Conservation (phyloP, 2,797 vertebrate species). For the Pangasius larnaudii region DNA sequence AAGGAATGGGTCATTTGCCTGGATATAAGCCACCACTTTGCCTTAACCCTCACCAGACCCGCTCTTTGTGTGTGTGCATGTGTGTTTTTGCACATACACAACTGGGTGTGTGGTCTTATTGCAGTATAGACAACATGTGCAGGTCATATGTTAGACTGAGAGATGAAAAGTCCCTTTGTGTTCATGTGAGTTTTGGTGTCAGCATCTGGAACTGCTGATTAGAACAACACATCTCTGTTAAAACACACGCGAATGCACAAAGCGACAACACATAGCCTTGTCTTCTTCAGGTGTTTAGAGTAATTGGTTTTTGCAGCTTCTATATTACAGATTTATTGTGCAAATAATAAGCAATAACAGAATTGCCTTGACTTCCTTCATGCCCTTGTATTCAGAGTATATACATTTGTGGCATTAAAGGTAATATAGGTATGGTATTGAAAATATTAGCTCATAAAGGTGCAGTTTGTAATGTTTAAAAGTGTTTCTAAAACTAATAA, state of each 20-base stretch:
- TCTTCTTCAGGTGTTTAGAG: background rate
- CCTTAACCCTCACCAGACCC: background rate
- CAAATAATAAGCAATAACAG: background rate
- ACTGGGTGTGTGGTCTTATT: conserved; percentile 53
- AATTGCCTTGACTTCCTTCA: background rate
- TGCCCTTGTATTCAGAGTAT: background rate
- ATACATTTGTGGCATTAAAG: background rate
- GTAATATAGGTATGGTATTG: background rate
- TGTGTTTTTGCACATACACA: conserved; percentile 31
- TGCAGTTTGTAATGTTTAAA: background rate
- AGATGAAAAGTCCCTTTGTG: conserved; percentile 68
- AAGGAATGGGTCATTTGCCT: conserved; percentile 11
- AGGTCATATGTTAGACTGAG: conserved; percentile 63
- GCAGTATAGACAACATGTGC: conserved; percentile 65
- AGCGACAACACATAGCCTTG: background rate
- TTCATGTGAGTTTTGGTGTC: conserved; percentile 60
- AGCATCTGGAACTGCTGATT: conserved; percentile 63
- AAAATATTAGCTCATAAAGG: background rate
- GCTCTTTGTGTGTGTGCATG: conserved; percentile 38
- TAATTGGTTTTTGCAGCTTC: background rate
- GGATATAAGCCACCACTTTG: background rate
- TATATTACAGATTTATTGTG: background rate
- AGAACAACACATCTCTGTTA: conserved; percentile 51
- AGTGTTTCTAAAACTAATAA: background rate
- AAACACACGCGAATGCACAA: conserved; percentile 17